Evolutionary conservation across 2,797 vertebrate species (phyloP).

Genomic region (Coregonus suidteri): DNA sequence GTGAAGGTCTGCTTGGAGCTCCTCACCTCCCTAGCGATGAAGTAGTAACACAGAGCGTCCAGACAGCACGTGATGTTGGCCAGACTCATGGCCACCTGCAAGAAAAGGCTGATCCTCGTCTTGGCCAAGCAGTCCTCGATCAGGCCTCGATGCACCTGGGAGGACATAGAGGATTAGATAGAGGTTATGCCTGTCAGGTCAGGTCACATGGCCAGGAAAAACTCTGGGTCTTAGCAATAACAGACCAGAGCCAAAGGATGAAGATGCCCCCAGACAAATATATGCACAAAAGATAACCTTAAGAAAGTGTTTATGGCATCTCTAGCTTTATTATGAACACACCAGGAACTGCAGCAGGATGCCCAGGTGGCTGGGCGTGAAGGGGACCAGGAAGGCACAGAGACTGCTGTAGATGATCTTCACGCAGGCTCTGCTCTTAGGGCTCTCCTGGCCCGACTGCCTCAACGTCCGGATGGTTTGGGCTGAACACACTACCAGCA

Average conservation of each 20-base stretch:
- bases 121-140: slow-evolving; percentile 72
- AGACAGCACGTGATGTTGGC: slow-evolving; percentile 91
- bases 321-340: slow-evolving; percentile 21
- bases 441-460: slow-evolving; percentile 42
- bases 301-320: not conserved
- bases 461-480: slow-evolving; percentile 75
- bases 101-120: slow-evolving; percentile 79
- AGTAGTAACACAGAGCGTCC: slow-evolving; percentile 91
- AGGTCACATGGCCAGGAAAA: not conserved
- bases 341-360: slow-evolving; percentile 89
- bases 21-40: slow-evolving; percentile 80
- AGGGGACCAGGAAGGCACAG: slow-evolving; percentile 85
- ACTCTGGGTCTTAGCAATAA: too few relatives aligned
- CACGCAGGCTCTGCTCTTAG: slow-evolving; percentile 65
- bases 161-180: not conserved
- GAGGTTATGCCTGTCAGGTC: not conserved
- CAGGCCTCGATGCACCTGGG: slow-evolving; percentile 68
- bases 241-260: too few relatives aligned
- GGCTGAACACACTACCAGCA: slow-evolving; percentile 80
- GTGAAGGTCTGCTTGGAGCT: slow-evolving; percentile 46
- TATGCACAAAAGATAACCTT: not conserved
- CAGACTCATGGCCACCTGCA: slow-evolving; percentile 82
- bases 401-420: slow-evolving; percentile 83
- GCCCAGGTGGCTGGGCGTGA: slow-evolving; percentile 83
- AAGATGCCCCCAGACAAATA: not conserved